Evolutionary conservation across 2,888 invertebrate genomes (phyloP).

Genomic region (Parnassius smintheus): DNA sequence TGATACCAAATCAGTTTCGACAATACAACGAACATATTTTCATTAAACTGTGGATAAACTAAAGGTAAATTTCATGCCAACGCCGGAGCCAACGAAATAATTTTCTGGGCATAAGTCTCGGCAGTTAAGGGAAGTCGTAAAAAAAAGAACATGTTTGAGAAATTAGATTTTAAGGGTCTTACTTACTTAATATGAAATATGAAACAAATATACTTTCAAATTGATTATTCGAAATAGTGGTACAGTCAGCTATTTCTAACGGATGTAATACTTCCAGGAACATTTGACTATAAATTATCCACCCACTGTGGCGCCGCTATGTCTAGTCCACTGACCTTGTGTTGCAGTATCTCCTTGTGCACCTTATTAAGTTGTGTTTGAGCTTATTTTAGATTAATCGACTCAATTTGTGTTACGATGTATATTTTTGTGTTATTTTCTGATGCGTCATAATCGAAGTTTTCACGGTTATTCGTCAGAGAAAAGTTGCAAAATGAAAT

Average conservation of each 20-base stretch:
- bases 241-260: conserved; percentile 10
- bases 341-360: not conserved
- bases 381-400: conserved; percentile 1
- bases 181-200: too few species aligned
- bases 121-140: too few species aligned
- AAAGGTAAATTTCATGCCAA: too few species aligned
- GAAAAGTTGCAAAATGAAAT: not conserved
- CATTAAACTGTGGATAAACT: too few species aligned
- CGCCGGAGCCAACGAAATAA: too few species aligned
- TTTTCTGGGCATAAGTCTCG: too few species aligned
- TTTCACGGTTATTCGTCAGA: conserved; percentile 11
- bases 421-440: conserved; percentile 9
- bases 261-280: conserved; percentile 18
- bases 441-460: conserved; percentile 2
- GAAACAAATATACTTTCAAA: too few species aligned
- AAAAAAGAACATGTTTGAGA: too few species aligned
- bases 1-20: too few species aligned
- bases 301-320: conserved; percentile 28
- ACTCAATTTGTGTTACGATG: not conserved
- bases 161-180: too few species aligned
- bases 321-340: conserved; percentile 29
- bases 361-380: conserved; percentile 8
- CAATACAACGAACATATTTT: too few species aligned
- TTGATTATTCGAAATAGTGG: conserved; percentile 2
- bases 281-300: conserved; percentile 21